These are phyloP conservation scores for Podarcis cretensis DNA, from an alignment of 2,113 vertebrate genomes.

Conservation along the genomic window DNA sequence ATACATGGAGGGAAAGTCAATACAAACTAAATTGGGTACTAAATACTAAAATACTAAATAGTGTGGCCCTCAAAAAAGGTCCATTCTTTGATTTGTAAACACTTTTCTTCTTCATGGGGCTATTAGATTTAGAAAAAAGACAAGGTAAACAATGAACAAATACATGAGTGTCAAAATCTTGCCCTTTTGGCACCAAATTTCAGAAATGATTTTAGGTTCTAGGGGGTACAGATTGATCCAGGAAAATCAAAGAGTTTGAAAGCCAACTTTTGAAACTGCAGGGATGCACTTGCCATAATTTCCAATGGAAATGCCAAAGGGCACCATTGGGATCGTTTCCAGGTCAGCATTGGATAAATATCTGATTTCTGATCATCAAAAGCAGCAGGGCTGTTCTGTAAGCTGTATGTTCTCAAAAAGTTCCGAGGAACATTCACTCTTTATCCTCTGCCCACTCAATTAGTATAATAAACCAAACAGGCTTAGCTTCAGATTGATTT, in stretches of 20 bases:
- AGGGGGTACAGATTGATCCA: neutral
- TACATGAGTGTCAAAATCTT: neutral
- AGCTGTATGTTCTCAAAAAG: neutral
- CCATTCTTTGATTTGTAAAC: neutral
- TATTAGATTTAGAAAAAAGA: neutral
- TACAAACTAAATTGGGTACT: too few relatives aligned
- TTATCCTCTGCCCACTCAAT: conserved; percentile 31
- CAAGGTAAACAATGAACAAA: neutral
- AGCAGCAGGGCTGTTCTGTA: neutral
- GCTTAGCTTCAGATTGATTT: conserved; percentile 41
- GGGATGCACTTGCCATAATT: neutral
- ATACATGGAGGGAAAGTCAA: too few relatives aligned
- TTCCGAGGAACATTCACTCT: conserved; percentile 9
- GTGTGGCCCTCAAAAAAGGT: too few relatives aligned
- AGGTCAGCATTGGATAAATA: neutral
- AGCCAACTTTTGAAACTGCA: neutral
- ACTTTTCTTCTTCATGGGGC: neutral
- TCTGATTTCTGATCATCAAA: neutral
- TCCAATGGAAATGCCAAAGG: neutral
- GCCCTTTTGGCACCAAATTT: neutral
- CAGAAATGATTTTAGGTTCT: neutral
- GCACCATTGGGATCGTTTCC: neutral
- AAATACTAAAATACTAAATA: too few relatives aligned
- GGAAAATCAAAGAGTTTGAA: neutral
- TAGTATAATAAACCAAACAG: conserved; percentile 30